Evolutionary conservation across 64 coral and sea anemone species (phyloP).

Genomic region (Montipora sp.): DNA sequence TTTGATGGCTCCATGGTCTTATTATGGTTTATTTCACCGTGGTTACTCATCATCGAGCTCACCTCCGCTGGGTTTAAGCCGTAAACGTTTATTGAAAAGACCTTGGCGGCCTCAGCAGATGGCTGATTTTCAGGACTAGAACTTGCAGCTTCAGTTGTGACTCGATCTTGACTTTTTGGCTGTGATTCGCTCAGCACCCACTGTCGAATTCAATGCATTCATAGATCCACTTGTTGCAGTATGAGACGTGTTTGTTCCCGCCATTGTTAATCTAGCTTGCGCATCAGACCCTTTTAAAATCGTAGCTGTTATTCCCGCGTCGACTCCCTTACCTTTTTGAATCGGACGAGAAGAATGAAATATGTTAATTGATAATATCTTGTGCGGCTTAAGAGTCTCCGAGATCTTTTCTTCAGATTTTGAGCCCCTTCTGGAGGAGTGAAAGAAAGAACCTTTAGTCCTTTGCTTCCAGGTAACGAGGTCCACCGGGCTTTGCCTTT

Average conservation of each 20-base stretch:
- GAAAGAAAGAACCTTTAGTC: neutral
- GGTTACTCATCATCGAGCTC: neutral
- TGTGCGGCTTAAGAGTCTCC: neutral
- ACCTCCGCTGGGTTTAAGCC: neutral
- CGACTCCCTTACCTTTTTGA: neutral
- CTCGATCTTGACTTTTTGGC: neutral
- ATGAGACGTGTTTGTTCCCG: neutral
- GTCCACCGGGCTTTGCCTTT: neutral
- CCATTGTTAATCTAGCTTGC: neutral
- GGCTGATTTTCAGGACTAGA: neutral
- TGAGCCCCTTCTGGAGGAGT: neutral
- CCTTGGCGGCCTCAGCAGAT: neutral
- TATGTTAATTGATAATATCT: slow-evolving; percentile 26
- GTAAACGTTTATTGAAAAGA: slow-evolving; percentile 16
- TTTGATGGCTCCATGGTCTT: neutral
- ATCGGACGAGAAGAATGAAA: neutral
- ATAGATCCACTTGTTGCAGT: neutral
- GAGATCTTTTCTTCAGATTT: neutral
- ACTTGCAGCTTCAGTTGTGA: neutral
- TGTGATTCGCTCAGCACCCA: neutral
- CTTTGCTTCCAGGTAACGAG: neutral
- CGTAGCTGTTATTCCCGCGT: too few species aligned
- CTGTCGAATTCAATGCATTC: neutral
- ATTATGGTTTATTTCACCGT: neutral
- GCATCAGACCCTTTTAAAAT: too few species aligned